Evolutionary conservation across 2,888 invertebrate genomes (phyloP).

Genomic region (Noctua comes): DNA sequence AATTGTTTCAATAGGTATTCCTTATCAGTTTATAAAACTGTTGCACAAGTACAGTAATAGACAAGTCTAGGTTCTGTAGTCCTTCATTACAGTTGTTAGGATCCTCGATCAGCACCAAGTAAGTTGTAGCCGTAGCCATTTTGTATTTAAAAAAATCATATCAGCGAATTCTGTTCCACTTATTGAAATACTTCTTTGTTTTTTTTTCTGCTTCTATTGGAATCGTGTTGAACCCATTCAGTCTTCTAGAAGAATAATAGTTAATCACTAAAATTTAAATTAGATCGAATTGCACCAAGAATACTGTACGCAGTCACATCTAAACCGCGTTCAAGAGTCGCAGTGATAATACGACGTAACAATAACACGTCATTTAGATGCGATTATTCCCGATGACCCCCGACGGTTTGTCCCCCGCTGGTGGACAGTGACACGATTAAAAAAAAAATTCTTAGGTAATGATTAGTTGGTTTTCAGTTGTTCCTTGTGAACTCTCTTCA

Average conservation of each 20-base stretch:
- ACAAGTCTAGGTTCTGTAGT: background rate
- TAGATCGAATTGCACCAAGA: too few species aligned
- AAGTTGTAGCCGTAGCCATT: background rate
- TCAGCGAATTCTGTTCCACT: background rate
- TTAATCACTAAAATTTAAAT: too few species aligned
- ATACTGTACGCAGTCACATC: too few species aligned
- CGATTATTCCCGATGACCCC: too few species aligned
- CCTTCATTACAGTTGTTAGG: background rate
- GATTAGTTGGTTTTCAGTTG: background rate
- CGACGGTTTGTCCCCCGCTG: background rate
- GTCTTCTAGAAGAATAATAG: background rate
- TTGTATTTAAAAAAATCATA: background rate
- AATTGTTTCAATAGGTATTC: background rate
- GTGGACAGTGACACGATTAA: background rate
- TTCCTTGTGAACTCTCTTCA: background rate
- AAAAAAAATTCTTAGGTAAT: background rate
- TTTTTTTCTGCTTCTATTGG: background rate
- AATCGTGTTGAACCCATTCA: too few species aligned
- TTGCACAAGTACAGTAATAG: background rate
- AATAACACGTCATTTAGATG: too few species aligned
- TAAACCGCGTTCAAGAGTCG: too few species aligned
- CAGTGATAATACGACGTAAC: too few species aligned
- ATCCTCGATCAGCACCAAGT: background rate
- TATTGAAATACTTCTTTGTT: background rate
- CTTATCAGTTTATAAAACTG: background rate